Evolutionary conservation across 2,797 vertebrate genomes (phyloP).

Genomic region (Enteromius fasciolatus): DNA sequence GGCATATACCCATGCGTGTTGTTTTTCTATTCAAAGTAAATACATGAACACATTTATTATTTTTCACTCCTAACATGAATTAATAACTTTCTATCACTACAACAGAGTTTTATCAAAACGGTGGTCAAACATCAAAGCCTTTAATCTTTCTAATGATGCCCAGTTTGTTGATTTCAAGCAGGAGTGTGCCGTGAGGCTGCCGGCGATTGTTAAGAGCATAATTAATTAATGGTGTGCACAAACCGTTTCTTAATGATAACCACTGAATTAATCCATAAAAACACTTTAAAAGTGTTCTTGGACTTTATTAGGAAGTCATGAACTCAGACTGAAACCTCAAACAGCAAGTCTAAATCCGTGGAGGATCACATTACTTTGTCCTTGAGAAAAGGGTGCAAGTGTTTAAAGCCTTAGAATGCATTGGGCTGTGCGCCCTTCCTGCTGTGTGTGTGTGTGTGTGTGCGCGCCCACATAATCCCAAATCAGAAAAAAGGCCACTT

Average conservation of each 20-base stretch:
- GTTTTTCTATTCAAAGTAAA: no score
- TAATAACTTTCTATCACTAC: not conserved
- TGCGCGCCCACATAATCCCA: constrained; percentile 27
- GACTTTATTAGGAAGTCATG: not conserved
- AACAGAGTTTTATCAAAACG: not conserved
- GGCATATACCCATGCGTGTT: no score
- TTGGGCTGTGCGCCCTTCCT: not conserved
- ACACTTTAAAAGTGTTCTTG: not conserved
- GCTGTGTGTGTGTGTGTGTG: not conserved
- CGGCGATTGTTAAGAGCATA: not conserved
- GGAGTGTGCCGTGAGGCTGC: not conserved
- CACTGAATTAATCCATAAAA: not conserved
- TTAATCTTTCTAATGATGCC: not conserved
- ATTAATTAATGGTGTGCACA: not conserved
- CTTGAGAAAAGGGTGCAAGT: constrained; percentile 31
- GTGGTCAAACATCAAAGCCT: not conserved
- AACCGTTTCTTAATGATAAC: not conserved
- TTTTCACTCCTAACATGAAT: not conserved
- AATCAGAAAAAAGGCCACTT: constrained; percentile 33
- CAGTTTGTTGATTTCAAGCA: not conserved
- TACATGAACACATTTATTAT: not conserved
- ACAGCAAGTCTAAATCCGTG: constrained; percentile 1
- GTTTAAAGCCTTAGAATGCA: constrained; percentile 11
- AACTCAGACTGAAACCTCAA: constrained; percentile 20
- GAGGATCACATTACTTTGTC: constrained; percentile 3